These are phyloP conservation scores for Vidua chalybeata DNA, from an alignment of 2,113 vertebrate genomes.

Conservation along the genomic window DNA sequence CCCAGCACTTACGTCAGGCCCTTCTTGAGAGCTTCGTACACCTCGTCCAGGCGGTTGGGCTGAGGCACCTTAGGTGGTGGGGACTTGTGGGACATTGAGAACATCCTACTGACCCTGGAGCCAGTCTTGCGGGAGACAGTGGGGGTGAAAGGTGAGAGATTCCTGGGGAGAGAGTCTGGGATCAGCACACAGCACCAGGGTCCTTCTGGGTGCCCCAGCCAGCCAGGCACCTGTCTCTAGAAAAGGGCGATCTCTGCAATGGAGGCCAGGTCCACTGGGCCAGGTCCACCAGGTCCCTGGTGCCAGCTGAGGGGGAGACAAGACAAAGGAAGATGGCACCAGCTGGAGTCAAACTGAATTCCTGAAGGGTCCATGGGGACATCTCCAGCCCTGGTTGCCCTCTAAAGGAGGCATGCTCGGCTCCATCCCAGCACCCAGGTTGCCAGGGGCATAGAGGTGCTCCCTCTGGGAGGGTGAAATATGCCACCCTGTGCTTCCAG, in stretches of 20 bases:
- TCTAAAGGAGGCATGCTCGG: not conserved
- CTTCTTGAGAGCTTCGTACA: constrained; percentile 90
- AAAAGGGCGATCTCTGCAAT: not conserved
- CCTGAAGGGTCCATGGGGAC: not conserved
- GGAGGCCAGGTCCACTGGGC: not conserved
- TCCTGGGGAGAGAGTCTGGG: constrained; percentile 73
- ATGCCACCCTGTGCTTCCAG: not conserved
- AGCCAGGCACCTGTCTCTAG: not conserved
- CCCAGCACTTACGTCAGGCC: constrained; percentile 87
- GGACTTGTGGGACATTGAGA: constrained; percentile 88
- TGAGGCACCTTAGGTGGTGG: constrained; percentile 91
- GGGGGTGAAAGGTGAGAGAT: constrained; percentile 87
- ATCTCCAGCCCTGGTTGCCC: not conserved
- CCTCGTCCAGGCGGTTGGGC: constrained; percentile 90
- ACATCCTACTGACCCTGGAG: constrained; percentile 92
- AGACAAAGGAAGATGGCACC: not conserved
- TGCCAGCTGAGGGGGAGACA: accelerated
- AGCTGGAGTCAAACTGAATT: not conserved
- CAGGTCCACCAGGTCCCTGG: not conserved
- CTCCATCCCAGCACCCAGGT: not conserved
- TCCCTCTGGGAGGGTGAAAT: not conserved
- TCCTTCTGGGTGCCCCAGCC: not conserved
- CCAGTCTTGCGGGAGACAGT: constrained; percentile 85
- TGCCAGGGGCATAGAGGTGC: not conserved
- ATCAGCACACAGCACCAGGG: not conserved